Evolutionary conservation across 2,888 invertebrate genomes (phyloP).

Genomic region (Merodon equestris): DNA sequence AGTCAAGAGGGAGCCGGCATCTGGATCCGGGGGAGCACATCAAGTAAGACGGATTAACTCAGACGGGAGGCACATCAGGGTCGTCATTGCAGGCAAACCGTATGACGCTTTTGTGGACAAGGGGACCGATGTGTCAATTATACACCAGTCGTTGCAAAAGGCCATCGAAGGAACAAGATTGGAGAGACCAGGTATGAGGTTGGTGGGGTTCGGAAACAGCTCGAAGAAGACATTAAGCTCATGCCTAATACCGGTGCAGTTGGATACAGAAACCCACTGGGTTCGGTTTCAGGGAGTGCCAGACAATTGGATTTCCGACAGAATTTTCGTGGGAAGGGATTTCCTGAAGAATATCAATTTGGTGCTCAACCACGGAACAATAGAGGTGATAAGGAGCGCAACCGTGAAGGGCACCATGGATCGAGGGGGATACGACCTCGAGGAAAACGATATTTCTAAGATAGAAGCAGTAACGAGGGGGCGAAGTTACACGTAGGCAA

Average conservation of each 20-base stretch:
- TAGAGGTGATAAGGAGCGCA: neutral
- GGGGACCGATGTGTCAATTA: slow-evolving; percentile 18
- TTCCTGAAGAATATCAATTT: slow-evolving; percentile 6
- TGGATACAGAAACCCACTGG: neutral
- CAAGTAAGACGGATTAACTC: slow-evolving; percentile 12
- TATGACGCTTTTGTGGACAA: slow-evolving; percentile 17
- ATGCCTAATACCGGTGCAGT: neutral
- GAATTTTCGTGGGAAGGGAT: slow-evolving; percentile 7
- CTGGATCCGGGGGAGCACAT: slow-evolving; percentile 8
- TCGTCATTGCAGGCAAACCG: slow-evolving; percentile 4
- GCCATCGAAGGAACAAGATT: neutral
- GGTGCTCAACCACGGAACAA: neutral
- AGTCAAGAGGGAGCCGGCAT: slow-evolving; percentile 24
- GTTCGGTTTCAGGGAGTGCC: slow-evolving; percentile 12
- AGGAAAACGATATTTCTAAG: slow-evolving; percentile 19
- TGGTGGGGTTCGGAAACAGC: slow-evolving; percentile 9
- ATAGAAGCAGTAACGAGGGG: slow-evolving; percentile 61
- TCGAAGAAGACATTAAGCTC: slow-evolving; percentile 3
- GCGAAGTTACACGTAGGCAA: slow-evolving; percentile 61
- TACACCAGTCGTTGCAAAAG: neutral
- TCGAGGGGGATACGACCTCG: neutral
- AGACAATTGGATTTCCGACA: slow-evolving; percentile 16
- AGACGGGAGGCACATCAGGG: slow-evolving; percentile 8
- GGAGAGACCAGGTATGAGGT: slow-evolving; percentile 6
- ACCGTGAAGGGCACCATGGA: no score